phyloP scores from a whole-genome alignment of 2,888 invertebrate species.

The Spicauda simplicius region DNA sequence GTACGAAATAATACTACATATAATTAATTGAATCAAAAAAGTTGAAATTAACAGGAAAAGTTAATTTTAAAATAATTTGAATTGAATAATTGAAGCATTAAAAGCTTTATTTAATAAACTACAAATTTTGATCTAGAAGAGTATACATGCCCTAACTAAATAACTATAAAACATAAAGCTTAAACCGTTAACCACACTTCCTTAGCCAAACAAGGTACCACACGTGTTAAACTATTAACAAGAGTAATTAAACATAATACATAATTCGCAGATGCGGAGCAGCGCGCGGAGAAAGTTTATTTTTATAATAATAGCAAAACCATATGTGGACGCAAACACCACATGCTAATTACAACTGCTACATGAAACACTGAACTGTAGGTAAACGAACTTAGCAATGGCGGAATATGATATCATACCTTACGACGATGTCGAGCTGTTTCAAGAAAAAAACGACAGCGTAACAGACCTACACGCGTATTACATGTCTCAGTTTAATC shows the following conservation, averaged over 20 bases:
- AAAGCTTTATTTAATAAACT: too few species aligned
- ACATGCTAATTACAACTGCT: conserved; percentile 74
- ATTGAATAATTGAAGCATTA: too few species aligned
- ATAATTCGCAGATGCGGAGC: conserved; percentile 80
- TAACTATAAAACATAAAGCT: too few species aligned
- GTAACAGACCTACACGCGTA: conserved; percentile 78
- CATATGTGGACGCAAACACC: conserved; percentile 77
- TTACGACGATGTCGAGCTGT: conserved; percentile 70
- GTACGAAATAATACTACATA: too few species aligned
- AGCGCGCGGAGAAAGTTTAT: conserved; percentile 81
- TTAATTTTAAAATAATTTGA: too few species aligned
- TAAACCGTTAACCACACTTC: conserved; percentile 35
- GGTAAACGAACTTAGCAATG: conserved; percentile 79
- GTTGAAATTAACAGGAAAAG: neutral
- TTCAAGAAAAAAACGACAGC: conserved; percentile 66
- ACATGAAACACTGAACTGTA: conserved; percentile 73
- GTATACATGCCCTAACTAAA: too few species aligned
- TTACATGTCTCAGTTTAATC: conserved; percentile 80
- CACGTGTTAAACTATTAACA: conserved; percentile 68
- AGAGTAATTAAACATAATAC: conserved; percentile 76
- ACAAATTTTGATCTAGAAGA: too few species aligned
- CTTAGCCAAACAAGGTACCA: conserved; percentile 52
- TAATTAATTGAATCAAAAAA: too few species aligned
- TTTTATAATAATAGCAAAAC: conserved; percentile 83
- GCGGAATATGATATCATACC: conserved; percentile 75